Conservation (phyloP, 2,113 vertebrate species). For the Tautogolabrus adspersus region DNA sequence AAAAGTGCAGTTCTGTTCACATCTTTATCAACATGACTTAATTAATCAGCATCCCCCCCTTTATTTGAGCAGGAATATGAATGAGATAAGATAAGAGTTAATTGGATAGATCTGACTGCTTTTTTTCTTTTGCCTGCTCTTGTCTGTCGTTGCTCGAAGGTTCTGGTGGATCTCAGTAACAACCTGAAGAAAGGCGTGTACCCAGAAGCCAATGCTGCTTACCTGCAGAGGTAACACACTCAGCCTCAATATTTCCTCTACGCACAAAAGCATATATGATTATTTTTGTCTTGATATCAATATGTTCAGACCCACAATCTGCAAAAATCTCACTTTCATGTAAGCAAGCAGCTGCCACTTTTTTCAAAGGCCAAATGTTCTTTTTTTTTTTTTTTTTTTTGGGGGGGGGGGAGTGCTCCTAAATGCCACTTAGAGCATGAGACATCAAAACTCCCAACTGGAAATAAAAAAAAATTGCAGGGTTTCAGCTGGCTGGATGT, state of each 20-base stretch:
- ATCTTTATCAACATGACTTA: neutral
- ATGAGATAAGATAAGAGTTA: slow-evolving; percentile 10
- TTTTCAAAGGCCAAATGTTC: neutral
- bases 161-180: slow-evolving; percentile 93
- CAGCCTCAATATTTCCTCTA: no score
- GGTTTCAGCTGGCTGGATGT: slow-evolving; percentile 14
- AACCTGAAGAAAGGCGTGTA: slow-evolving; percentile 89
- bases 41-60: neutral
- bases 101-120: neutral
- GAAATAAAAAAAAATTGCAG: slow-evolving; percentile 30
- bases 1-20: neutral
- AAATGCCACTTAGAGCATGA: slow-evolving; percentile 32
- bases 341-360: slow-evolving; percentile 2
- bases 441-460: slow-evolving; percentile 41
- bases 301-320: neutral
- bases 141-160: slow-evolving; percentile 32
- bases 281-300: neutral
- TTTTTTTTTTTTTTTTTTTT: neutral
- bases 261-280: no score
- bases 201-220: slow-evolving; percentile 88
- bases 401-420: slow-evolving; percentile 24
- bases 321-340: neutral
- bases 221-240: slow-evolving; percentile 78
- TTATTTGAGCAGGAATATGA: neutral
- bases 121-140: slow-evolving; percentile 10